Evolutionary conservation across 2,888 invertebrate species (phyloP).

Genomic region (Eupithecia vulgata): DNA sequence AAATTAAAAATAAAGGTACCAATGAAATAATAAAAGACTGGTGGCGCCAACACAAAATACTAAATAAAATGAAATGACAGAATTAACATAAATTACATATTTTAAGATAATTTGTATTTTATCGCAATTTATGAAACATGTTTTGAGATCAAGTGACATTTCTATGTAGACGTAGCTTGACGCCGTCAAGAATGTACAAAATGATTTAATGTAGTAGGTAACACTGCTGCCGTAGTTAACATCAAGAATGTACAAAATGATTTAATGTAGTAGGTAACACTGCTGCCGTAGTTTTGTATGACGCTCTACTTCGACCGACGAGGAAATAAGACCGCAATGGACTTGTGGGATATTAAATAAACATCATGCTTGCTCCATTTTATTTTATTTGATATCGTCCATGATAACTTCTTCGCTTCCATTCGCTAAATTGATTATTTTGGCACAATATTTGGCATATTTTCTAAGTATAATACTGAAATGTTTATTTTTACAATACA

Average conservation of each 20-base stretch:
- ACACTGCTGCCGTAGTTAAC: too few relatives aligned
- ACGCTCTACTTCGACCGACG: neutral
- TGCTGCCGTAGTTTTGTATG: neutral
- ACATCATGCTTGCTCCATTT: constrained; percentile 53
- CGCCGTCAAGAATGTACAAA: neutral
- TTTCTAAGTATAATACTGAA: constrained; percentile 45
- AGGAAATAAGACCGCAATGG: neutral
- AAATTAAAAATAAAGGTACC: neutral
- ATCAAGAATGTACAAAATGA: too few relatives aligned
- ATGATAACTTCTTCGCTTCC: constrained; percentile 59
- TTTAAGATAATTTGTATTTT: neutral
- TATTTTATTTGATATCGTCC: constrained; percentile 73
- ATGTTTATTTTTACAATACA: constrained; percentile 23
- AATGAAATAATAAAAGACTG: neutral
- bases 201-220: too few relatives aligned
- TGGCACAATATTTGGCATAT: constrained; percentile 78
- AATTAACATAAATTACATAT: constrained; percentile 10
- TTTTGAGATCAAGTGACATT: constrained; percentile 6
- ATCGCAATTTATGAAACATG: neutral
- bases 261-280: too few relatives aligned
- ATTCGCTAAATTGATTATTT: constrained; percentile 57
- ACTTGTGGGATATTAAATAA: constrained; percentile 41
- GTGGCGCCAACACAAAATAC: constrained; percentile 1
- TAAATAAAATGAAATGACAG: neutral
- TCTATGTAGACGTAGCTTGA: neutral